phyloP scores from a whole-genome alignment of 1,140 invertebrate genomes.

The Mactra quadrangularis region DNA sequence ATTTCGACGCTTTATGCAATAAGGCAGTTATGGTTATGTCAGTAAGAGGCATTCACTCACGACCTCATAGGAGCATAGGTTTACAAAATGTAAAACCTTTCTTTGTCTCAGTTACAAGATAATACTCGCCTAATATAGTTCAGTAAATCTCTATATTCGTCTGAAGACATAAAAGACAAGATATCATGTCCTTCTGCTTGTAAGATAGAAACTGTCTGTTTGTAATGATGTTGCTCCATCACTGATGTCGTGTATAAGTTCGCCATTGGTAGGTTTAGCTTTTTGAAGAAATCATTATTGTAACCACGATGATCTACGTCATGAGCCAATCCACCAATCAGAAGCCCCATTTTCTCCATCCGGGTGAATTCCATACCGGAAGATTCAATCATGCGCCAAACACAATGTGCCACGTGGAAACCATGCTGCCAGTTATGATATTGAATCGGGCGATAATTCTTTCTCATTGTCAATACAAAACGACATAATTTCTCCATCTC shows the following conservation, averaged over 20 bases:
- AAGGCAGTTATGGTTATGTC: too few relatives aligned
- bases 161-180: conserved; percentile 68
- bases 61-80: too few relatives aligned
- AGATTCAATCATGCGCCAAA: conserved; percentile 71
- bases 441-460: conserved; percentile 76
- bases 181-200: conserved; percentile 75
- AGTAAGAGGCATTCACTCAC: too few relatives aligned
- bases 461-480: conserved; percentile 76
- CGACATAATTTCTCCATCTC: conserved; percentile 69
- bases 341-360: conserved; percentile 69
- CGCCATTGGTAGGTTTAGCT: conserved; percentile 72
- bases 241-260: conserved; percentile 76
- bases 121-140: conserved; percentile 70
- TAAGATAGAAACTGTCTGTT: conserved; percentile 76
- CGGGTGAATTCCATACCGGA: conserved; percentile 55
- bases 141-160: conserved; percentile 71
- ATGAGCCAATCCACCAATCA: conserved; percentile 73
- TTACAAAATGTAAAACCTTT: too few relatives aligned
- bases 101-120: too few relatives aligned
- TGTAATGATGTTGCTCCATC: conserved; percentile 80
- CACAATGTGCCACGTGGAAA: conserved; percentile 74
- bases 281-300: conserved; percentile 76
- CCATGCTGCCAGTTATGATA: conserved; percentile 81
- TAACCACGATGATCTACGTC: conserved; percentile 76
- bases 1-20: too few relatives aligned